Evolutionary conservation across 2,797 vertebrate genomes (phyloP), one percentile per base, ranked within the genome.

Genomic region (Lutjanus campechanus): DNA sequence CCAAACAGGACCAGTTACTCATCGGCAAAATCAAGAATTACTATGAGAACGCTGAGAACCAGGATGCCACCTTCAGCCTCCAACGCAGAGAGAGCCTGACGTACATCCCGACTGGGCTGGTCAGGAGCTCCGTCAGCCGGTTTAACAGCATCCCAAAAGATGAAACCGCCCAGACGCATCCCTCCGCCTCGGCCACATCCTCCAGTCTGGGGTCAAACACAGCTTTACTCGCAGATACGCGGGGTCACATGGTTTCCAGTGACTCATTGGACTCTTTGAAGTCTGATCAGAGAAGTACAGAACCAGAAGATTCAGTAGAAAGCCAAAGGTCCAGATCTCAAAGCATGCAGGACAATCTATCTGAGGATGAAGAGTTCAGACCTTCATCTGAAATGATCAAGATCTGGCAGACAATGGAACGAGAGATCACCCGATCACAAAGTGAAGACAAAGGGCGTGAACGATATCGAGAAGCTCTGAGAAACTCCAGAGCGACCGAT

Each of bases 21-120:
- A 95, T 99, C 0, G 95, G 96, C 47, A 99, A 96, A 90, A 98
- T 99, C 88, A 97, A 94, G 91, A 97, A 56, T 49, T 99, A 99
- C 90, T 99, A 99, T 0, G 97, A 97, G 70, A 91, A 94, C 0
- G 97, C 97, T 0, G 97, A 96, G 75, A 88, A 93, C 74, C 94
- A 92, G 0, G 96, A 97, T 0, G 94, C 93, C 0, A 49, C 88
- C 65, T 97, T 98, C 16, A 93, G 96, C 4, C 88, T 98, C 19
- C 95, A 93, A 68, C 97, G 98, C 69, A 92, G 98, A 0, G 98
- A 99, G 88, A 99, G 98, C 77, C 96, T 99, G 51, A 97, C 95
- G 0, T 97, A 97, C 83, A 99, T 99, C 88, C 98, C 98, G 0
- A 93, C 96, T 0, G 98, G 98, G 2, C 81, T 98, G 68, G 98